phyloP scores from a whole-genome alignment of 2,888 invertebrate genomes.

The Asteroscopus sphinx region DNA sequence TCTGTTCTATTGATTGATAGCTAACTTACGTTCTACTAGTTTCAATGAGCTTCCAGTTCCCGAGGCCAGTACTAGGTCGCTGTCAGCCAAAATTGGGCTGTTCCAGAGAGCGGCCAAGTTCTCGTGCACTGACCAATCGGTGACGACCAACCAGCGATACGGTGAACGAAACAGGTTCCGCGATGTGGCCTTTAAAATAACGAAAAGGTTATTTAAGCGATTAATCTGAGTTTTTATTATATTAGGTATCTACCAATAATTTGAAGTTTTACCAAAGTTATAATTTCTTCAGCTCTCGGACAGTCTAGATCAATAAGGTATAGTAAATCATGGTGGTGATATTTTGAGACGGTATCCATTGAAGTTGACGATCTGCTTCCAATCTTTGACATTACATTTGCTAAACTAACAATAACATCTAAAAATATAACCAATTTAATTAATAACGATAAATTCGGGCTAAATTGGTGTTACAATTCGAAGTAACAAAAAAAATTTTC shows the following conservation, averaged over 20 bases:
- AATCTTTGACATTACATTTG: conserved; percentile 60
- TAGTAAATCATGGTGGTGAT: conserved; percentile 67
- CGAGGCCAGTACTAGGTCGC: conserved; percentile 75
- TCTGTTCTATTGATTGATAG: no score
- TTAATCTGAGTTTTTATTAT: neutral
- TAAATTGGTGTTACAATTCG: no score
- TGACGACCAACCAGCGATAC: conserved; percentile 75
- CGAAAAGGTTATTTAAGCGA: no score
- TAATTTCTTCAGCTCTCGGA: conserved; percentile 52
- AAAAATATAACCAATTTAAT: conserved; percentile 26
- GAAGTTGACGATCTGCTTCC: conserved; percentile 62
- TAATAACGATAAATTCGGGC: neutral
- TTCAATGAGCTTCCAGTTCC: conserved; percentile 45
- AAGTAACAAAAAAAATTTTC: no score
- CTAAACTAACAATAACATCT: conserved; percentile 62
- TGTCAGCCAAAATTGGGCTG: conserved; percentile 67
- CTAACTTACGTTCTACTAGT: conserved; percentile 74
- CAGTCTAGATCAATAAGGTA: conserved; percentile 76
- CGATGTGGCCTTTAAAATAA: conserved; percentile 62
- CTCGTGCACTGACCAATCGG: conserved; percentile 36
- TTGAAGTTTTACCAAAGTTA: conserved; percentile 60
- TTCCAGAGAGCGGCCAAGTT: conserved; percentile 48
- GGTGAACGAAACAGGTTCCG: conserved; percentile 67
- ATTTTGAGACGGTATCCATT: conserved; percentile 40
- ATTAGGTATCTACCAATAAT: neutral